A percentile compares a stretch with the other conserved stretches of the same genome.
Evolutionary conservation across 1,140 invertebrate genomes (phyloP).

Genomic region (Zaprionus gabonicus): DNA sequence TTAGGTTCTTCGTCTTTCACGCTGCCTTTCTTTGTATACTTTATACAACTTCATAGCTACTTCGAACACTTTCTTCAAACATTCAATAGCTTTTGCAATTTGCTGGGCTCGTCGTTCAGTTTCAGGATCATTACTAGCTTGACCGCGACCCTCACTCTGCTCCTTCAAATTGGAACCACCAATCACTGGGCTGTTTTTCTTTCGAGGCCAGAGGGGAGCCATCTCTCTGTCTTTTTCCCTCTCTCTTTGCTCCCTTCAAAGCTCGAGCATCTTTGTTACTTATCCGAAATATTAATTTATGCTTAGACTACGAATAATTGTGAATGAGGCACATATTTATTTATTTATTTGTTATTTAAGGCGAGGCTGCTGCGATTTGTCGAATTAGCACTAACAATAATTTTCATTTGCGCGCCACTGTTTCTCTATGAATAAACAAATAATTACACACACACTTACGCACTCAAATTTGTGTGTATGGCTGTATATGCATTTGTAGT

Average conservation of each 20-base stretch:
- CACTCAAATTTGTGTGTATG: constrained; percentile 14
- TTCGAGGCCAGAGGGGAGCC: too few species aligned
- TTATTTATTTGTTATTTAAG: constrained; percentile 28
- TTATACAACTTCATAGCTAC: too few species aligned
- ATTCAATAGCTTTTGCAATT: too few species aligned
- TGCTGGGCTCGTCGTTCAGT: too few species aligned
- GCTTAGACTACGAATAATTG: constrained; percentile 57
- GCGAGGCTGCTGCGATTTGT: constrained; percentile 32
- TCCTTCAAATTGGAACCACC: too few species aligned
- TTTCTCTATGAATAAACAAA: constrained; percentile 54
- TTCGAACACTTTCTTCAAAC: too few species aligned
- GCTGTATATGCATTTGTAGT: constrained; percentile 37
- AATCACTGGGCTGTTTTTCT: too few species aligned
- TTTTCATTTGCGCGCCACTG: constrained; percentile 44
- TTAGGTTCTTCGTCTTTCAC: too few species aligned
- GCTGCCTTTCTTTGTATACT: too few species aligned
- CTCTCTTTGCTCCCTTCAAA: neutral
- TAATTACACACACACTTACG: constrained; percentile 24
- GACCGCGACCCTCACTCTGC: too few species aligned
- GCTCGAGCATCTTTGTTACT: constrained; percentile 45
- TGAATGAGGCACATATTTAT: constrained; percentile 32
- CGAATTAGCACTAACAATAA: constrained; percentile 71
- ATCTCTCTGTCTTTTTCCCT: too few species aligned
- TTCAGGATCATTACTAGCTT: too few species aligned
- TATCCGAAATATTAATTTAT: constrained; percentile 54